Conservation (phyloP, 2,113 vertebrate genomes). For the Mustelus asterias region DNA sequence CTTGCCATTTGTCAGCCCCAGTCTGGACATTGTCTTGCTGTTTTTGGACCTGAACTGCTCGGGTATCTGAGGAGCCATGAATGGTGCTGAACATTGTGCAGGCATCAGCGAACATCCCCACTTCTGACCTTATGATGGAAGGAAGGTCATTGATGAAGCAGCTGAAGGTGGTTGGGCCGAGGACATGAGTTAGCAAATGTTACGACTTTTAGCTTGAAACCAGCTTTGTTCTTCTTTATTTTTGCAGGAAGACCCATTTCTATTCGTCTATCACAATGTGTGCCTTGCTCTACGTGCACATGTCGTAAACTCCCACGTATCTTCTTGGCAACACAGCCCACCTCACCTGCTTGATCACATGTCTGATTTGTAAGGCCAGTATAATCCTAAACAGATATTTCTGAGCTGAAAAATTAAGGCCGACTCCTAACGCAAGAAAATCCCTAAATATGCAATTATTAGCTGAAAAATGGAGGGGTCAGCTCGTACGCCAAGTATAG, state of each 20-base stretch:
- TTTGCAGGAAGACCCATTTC: not conserved
- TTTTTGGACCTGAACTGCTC: too few species aligned
- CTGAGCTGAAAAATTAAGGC: not conserved
- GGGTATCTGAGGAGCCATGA: too few species aligned
- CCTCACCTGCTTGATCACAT: not conserved
- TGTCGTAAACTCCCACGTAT: not conserved
- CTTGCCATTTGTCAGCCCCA: too few species aligned
- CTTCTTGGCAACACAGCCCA: not conserved
- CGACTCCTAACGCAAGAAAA: not conserved
- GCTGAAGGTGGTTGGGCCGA: too few species aligned
- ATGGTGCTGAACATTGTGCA: too few species aligned
- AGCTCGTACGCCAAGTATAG: not conserved
- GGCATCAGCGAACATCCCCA: too few species aligned
- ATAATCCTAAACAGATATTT: not conserved
- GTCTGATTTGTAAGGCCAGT: not conserved
- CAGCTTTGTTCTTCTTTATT: not conserved
- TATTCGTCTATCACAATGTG: not conserved
- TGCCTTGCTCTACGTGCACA: not conserved
- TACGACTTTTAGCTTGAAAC: not conserved
- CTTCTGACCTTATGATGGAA: too few species aligned
- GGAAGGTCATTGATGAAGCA: too few species aligned
- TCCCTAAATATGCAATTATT: not conserved
- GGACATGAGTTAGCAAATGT: not conserved
- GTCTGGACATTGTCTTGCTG: too few species aligned
- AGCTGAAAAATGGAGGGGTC: not conserved